Conservation (phyloP, 2,888 invertebrate genomes). For the Lamellibrachia columna region DNA sequence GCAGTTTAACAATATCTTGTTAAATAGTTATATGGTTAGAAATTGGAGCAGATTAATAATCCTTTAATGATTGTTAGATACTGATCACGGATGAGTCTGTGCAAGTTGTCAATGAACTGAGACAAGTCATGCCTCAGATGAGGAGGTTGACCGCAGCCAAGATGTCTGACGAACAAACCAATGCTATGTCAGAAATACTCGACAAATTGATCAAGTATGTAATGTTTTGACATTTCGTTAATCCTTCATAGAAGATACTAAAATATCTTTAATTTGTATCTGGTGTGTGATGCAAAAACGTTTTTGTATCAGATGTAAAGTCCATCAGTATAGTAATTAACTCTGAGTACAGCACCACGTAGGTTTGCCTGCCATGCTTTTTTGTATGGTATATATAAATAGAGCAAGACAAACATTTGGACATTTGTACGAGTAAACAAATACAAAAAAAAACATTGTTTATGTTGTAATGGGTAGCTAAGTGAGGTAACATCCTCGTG, state of each 20-base stretch:
- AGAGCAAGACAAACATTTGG: no score
- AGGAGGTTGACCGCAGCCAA: slow-evolving; percentile 50
- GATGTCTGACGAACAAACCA: slow-evolving; percentile 49
- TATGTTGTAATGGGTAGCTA: not conserved
- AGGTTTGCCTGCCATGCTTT: no score
- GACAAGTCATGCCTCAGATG: slow-evolving; percentile 48
- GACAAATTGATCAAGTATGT: slow-evolving; percentile 46
- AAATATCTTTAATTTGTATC: not conserved
- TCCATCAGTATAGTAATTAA: not conserved
- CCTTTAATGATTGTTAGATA: slow-evolving; percentile 42
- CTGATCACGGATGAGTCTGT: slow-evolving; percentile 56
- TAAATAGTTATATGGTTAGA: no score
- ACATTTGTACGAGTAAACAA: no score
- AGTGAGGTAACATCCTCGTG: no score
- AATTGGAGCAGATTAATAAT: not conserved
- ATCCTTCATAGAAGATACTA: no score
- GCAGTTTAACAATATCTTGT: no score
- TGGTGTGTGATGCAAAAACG: not conserved
- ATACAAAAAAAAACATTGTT: no score
- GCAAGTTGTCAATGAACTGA: slow-evolving; percentile 45
- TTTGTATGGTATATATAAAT: no score
- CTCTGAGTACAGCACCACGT: no score
- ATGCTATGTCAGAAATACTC: slow-evolving; percentile 48
- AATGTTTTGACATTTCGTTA: no score
- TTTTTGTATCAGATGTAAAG: not conserved